Evolutionary conservation across 2,113 vertebrate species (phyloP), one percentile per base, ranked within the genome.

Genomic region (Anoplopoma fimbria): DNA sequence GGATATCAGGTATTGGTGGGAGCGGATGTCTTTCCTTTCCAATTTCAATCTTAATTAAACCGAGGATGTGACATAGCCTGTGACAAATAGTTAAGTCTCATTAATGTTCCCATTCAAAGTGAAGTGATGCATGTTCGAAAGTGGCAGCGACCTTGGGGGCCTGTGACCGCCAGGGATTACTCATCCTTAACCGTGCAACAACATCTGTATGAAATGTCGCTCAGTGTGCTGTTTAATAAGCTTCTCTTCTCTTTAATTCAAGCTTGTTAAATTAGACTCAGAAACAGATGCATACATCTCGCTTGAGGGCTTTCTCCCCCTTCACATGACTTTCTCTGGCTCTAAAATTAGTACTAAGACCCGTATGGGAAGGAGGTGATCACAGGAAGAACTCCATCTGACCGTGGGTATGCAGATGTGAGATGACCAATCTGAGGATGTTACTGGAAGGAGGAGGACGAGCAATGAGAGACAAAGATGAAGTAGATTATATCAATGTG

Each of bases 341-440:
- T 69, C 9, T 57, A 57, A 67, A 78, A 61, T 82, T 58, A 49
- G 36, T 74, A 63, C 25, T 25, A 60, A 27, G 31, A 65, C 14
- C 25, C 14, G 1, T 65, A 38, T n/a, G 45, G 17, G 60, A 21
- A 58, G 38, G 42, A 75, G 62, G 42, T 15, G 47, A 72, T 81
- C 40, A 62, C 38, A 79, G 80, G 53, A 78, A 77, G n/a, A 69
- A 21, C 36, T 14, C 7, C 9, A 49, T 84, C 72, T 83, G 75
- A 89, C 47, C 13, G 34, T 19, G 62, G 23, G 36, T 34, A 38
- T 42, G 69, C 49, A 72, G 68, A 82, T 73, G 61, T 45, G 17
- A 63, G 67, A 72, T 74, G 62, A 78, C 40, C 64, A 55, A 69
- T 53, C 31, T 40, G 29, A 79, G 58, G 63, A 83, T 45, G 68